A percentile compares a stretch with the other conserved stretches of the same genome.
Conservation (phyloP, 2,113 vertebrate species). For the Nyctereutes procyonoides region DNA sequence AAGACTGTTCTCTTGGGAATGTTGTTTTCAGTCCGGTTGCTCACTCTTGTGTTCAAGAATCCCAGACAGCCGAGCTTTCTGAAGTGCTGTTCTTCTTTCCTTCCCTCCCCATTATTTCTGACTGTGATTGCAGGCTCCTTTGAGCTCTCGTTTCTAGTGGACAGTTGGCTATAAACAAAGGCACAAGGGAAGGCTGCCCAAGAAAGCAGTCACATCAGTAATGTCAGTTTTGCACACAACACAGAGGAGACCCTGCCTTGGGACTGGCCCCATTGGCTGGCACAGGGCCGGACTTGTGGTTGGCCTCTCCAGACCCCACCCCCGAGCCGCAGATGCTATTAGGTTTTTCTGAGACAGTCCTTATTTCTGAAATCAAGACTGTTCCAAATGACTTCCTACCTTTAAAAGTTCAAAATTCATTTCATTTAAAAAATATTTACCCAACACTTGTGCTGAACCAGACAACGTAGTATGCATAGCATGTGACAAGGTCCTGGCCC, state of each 20-base stretch:
- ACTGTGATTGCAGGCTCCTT: neutral
- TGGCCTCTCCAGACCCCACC: neutral
- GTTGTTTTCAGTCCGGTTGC: neutral
- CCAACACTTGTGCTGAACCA: neutral
- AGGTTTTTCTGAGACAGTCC: neutral
- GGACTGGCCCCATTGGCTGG: no score
- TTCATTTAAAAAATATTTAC: neutral
- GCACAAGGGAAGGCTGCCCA: neutral
- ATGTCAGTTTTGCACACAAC: neutral
- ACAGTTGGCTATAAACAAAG: neutral
- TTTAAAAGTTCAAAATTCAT: neutral
- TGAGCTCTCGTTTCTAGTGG: neutral
- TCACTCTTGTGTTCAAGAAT: neutral
- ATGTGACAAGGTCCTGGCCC: no score
- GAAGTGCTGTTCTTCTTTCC: neutral
- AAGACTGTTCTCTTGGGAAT: neutral
- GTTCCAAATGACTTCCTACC: neutral
- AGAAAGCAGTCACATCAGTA: neutral
- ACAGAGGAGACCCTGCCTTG: neutral
- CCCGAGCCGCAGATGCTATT: neutral
- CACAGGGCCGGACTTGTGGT: neutral
- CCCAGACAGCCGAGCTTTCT: neutral
- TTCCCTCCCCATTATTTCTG: neutral
- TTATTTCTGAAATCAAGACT: neutral
- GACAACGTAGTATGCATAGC: neutral